phyloP scores from a whole-genome alignment of 2,888 invertebrate species.

The Hartigia nigra region DNA sequence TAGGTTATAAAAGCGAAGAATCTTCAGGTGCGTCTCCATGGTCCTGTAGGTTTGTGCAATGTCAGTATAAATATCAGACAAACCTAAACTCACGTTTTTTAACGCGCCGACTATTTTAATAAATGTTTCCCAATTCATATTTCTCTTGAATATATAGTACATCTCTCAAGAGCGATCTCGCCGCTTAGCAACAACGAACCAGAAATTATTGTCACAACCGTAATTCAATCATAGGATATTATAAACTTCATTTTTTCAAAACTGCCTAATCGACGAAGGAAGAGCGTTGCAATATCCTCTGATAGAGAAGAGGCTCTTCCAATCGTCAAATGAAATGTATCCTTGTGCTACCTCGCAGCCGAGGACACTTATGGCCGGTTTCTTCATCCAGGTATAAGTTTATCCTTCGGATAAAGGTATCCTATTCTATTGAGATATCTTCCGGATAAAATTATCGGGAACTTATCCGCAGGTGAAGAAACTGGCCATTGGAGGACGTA shows the following conservation, averaged over 20 bases:
- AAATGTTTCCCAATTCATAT: neutral
- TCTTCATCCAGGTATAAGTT: too few relatives aligned
- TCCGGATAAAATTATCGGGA: too few relatives aligned
- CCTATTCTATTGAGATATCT: too few relatives aligned
- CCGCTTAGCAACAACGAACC: neutral
- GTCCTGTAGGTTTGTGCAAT: constrained; percentile 1
- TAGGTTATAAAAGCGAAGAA: neutral
- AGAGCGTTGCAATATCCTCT: neutral
- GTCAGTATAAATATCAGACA: neutral
- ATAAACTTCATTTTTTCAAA: neutral
- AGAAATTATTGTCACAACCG: neutral
- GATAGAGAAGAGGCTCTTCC: neutral
- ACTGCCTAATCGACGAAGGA: neutral
- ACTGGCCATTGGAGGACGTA: too few relatives aligned
- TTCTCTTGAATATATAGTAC: neutral
- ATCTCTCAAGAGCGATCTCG: neutral
- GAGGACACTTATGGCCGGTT: neutral
- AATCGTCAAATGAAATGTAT: neutral
- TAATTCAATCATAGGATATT: neutral
- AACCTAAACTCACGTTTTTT: neutral
- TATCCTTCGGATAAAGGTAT: too few relatives aligned
- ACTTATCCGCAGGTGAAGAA: too few relatives aligned
- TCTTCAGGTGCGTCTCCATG: neutral
- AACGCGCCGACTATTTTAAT: neutral
- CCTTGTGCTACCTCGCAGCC: neutral